A percentile compares a stretch with the other conserved stretches of the same genome.
These are phyloP conservation scores for Squalus acanthias DNA, from an alignment of 2,797 vertebrate species.

Conservation along the genomic window DNA sequence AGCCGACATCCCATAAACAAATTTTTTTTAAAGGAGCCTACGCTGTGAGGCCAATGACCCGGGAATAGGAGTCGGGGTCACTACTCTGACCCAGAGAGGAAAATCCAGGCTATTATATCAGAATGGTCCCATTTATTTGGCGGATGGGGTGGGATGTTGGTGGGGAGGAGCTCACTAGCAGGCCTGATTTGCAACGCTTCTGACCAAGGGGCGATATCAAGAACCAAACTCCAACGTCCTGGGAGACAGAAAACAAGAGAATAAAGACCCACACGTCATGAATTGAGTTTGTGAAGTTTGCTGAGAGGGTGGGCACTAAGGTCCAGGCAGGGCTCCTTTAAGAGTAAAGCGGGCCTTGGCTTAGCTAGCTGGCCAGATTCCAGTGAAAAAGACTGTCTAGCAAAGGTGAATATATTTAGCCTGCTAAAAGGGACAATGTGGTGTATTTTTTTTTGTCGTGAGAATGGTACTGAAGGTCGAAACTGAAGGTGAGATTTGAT, in stretches of 20 bases:
- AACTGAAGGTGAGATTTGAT: not conserved
- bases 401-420: not conserved
- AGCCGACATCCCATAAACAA: too few relatives aligned
- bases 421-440: not conserved
- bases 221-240: not conserved
- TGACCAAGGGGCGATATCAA: not conserved
- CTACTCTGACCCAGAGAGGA: not conserved
- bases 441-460: not conserved
- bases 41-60: not conserved
- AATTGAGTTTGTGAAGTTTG: not conserved
- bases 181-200: not conserved
- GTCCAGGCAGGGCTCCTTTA: too few relatives aligned
- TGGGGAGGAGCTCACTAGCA: too few relatives aligned
- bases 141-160: too few relatives aligned
- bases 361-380: not conserved
- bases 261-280: not conserved
- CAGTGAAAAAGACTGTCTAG: not conserved
- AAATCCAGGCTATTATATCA: not conserved
- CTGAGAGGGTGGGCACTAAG: not conserved
- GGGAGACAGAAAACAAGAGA: not conserved
- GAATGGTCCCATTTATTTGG: not conserved
- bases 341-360: not conserved
- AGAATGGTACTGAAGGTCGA: not conserved
- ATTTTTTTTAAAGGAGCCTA: not conserved
- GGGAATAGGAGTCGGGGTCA: not conserved